Evolutionary conservation across 2,113 vertebrate genomes (phyloP).

Genomic region (Phalacrocorax pelagicus): DNA sequence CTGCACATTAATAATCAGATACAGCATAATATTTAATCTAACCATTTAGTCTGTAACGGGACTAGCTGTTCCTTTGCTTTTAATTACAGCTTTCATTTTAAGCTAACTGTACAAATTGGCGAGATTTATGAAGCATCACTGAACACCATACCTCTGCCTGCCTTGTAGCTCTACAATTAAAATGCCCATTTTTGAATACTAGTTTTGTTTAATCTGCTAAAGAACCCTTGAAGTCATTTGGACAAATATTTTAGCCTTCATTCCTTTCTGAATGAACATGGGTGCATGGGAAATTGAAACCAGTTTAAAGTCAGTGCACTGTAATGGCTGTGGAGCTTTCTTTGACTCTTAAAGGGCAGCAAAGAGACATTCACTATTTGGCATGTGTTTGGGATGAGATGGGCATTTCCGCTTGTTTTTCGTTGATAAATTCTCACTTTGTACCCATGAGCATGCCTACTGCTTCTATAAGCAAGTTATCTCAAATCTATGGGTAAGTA

Average conservation of each 20-base stretch:
- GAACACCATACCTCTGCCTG: neutral
- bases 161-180: neutral
- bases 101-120: conserved; percentile 32
- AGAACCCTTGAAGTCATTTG: neutral
- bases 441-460: neutral
- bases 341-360: neutral
- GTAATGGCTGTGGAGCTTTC: neutral
- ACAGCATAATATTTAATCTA: conserved; percentile 17
- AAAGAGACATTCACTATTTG: neutral
- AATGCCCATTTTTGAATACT: neutral
- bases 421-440: neutral
- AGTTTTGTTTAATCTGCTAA: conserved; percentile 7
- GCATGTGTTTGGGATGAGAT: neutral
- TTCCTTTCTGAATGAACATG: neutral
- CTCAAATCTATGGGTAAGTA: neutral
- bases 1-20: conserved; percentile 21
- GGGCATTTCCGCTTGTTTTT: neutral
- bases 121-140: conserved; percentile 25
- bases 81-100: conserved; percentile 45
- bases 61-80: conserved; percentile 25
- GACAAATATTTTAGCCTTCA: neutral
- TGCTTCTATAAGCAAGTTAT: neutral
- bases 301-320: neutral
- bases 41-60: neutral
- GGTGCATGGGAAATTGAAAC: neutral